Evolutionary conservation across 2,797 vertebrate species (phyloP).

Genomic region (Halcyon leucocephala): DNA sequence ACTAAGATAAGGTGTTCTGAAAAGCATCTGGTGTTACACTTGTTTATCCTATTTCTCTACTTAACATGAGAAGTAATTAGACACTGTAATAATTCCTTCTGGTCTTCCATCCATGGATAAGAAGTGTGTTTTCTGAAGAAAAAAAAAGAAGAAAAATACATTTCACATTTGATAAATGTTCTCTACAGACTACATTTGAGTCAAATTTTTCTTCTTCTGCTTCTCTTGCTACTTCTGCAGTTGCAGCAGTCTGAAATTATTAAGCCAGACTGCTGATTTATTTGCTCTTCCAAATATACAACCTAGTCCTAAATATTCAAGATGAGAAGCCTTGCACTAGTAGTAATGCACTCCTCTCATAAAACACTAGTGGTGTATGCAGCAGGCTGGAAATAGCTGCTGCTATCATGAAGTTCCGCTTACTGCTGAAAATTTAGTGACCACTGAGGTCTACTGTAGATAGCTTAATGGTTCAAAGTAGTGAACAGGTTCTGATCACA

Average conservation of each 20-base stretch:
- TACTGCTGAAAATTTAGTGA: background rate
- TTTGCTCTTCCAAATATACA: background rate
- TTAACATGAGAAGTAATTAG: background rate
- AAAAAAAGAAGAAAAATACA: background rate
- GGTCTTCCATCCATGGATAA: background rate
- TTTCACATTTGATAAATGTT: background rate
- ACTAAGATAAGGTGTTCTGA: background rate
- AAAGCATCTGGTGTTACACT: slow-evolving; percentile 4
- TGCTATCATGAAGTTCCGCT: background rate
- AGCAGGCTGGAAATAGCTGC: background rate
- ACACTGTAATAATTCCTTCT: background rate
- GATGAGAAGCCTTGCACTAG: background rate
- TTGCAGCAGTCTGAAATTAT: background rate
- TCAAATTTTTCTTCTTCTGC: background rate
- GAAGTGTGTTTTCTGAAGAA: background rate
- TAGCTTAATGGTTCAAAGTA: background rate
- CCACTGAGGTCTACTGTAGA: background rate
- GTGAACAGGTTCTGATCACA: background rate
- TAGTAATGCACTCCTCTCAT: background rate
- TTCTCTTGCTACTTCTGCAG: background rate
- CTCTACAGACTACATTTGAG: background rate
- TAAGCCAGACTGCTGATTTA: background rate
- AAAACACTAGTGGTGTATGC: background rate
- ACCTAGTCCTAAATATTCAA: background rate
- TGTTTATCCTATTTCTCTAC: slow-evolving; percentile 23